phyloP scores from a whole-genome alignment of 2,888 invertebrate genomes.

The Lasioglossum pauxillum region DNA sequence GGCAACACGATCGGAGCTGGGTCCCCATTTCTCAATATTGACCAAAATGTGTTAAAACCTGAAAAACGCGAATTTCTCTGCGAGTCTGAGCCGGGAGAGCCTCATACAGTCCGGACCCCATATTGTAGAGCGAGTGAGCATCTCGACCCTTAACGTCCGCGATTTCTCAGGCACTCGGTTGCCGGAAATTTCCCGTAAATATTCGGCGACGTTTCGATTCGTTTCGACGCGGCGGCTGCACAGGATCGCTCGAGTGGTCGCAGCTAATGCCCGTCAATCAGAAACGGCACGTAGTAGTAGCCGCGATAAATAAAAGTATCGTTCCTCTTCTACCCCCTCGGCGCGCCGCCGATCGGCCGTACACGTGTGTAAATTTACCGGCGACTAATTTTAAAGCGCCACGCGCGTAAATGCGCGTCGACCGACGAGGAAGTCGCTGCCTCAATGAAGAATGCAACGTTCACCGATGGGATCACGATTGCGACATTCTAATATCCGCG shows the following conservation, averaged over 20 bases:
- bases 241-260: constrained; percentile 32
- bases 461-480: constrained; percentile 13
- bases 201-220: constrained; percentile 39
- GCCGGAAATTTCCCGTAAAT: constrained; percentile 42
- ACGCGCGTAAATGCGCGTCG: constrained; percentile 44
- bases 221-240: constrained; percentile 27
- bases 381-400: constrained; percentile 62
- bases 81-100: background rate
- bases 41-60: background rate
- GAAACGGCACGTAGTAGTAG: constrained; percentile 40
- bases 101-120: background rate
- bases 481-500: constrained; percentile 40
- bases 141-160: background rate
- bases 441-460: constrained; percentile 58
- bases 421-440: constrained; percentile 43
- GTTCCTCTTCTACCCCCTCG: background rate
- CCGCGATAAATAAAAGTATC: constrained; percentile 50
- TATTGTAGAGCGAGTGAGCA: background rate
- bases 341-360: background rate
- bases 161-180: background rate
- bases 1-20: too few relatives aligned
- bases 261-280: constrained; percentile 43
- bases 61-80: background rate
- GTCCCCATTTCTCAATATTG: too few relatives aligned
- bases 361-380: constrained; percentile 51